phyloP scores from a whole-genome alignment of 2,113 vertebrate species.

The Paracanthobrama guichenoti region DNA sequence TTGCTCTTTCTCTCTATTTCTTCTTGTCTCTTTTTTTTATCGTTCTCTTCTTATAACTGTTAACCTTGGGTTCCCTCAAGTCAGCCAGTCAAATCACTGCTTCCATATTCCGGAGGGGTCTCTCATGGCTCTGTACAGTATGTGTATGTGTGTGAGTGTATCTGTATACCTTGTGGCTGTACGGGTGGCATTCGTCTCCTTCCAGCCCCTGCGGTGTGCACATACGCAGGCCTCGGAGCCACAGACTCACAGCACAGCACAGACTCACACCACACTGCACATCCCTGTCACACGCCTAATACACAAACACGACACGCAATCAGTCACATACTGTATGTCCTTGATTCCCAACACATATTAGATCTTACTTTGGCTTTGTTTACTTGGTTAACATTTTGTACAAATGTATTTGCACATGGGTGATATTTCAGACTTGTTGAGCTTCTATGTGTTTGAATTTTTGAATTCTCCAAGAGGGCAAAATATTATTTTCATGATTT shows the following conservation, averaged over 20 bases:
- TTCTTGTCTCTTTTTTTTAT: not conserved
- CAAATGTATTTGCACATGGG: not conserved
- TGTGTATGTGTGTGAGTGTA: not conserved
- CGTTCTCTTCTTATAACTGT: not conserved
- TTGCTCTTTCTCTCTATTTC: not conserved
- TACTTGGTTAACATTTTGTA: not conserved
- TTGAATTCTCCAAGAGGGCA: no score
- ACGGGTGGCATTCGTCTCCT: constrained; percentile 88
- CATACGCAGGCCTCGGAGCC: constrained; percentile 87
- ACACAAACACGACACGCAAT: constrained; percentile 41
- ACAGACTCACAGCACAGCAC: constrained; percentile 90
- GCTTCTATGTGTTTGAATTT: no score
- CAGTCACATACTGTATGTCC: not conserved
- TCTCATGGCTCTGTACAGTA: not conserved
- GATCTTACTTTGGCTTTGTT: not conserved
- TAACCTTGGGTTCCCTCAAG: not conserved
- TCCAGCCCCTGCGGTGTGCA: constrained; percentile 85
- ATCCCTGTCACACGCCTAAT: constrained; percentile 86
- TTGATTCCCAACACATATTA: not conserved
- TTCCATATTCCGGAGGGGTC: not conserved
- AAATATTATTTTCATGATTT: no score
- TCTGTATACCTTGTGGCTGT: constrained; percentile 85
- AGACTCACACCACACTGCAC: constrained; percentile 81
- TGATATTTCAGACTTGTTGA: no score
- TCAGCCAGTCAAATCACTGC: constrained; percentile 5